Evolutionary conservation across 2,113 vertebrate species (phyloP), one percentile per base, ranked within the genome.

Genomic region (Lipotes vexillifer): DNA sequence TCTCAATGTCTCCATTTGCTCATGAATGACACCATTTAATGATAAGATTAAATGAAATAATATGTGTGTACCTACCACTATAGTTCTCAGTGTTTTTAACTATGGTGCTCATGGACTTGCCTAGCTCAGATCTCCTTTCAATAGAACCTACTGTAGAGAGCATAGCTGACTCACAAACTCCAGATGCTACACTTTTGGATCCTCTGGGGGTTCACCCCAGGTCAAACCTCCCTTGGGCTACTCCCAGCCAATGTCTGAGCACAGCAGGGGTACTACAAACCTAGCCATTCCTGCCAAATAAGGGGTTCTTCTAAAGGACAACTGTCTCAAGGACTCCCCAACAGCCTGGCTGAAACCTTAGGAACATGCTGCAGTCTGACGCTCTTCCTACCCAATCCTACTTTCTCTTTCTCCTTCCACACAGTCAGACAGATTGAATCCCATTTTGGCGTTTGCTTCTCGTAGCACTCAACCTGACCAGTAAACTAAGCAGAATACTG

Each of bases 21-120:
- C 72, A 93, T 69, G 15, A 97, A 72, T 55, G n/a, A 87, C 61
- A 92, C 38, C 38, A 96, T 49, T 21, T 81, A 77, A 59, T 77
- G 41, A 33, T 77, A 86, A 77, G 55, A 96, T 89, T 93, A 97
- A 95, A 88, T 85, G 55, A 90, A 96, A 74, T 68, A 92, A 38
- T 88, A 88, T 2, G 55, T 13, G 13, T 68, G 46, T 83, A 55
- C 17, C 29, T 95, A 81, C 49, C 82, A 84, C 63, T 74, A 33
- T 59, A 88, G 12, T 72, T 93, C 41, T 81, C 72, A 84, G 10
- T 89, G 38, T 86, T 87, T 75, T 57, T 95, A 97, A 93, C 21
- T 55, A 21, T 78, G 63, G 38, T 5, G 13, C 44, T 94, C 80
- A 92, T 8, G 20, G 18, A 77, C 55, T 52, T 77, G 33, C 36